Evolutionary conservation across 2,797 vertebrate species (phyloP).

Genomic region (Chelonia mydas): DNA sequence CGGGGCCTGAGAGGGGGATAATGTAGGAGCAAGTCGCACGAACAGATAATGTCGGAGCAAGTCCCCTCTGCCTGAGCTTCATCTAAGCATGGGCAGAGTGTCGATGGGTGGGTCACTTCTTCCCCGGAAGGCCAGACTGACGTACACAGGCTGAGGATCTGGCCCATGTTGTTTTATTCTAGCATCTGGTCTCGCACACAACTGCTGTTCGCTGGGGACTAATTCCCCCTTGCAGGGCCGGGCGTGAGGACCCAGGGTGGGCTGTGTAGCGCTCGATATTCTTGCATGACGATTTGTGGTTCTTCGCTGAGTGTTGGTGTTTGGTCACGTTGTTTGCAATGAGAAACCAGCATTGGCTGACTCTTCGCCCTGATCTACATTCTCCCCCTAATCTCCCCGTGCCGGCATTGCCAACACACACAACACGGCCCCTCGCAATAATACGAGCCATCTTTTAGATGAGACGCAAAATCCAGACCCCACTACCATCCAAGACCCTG

Average conservation of each 20-base stretch:
- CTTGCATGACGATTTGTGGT: too few species aligned
- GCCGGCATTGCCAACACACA: background rate
- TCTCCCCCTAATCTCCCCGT: constrained; percentile 44
- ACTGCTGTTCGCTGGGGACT: too few species aligned
- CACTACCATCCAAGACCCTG: background rate
- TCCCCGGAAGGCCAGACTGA: too few species aligned
- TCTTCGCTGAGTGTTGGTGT: accelerated
- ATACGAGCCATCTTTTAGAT: background rate
- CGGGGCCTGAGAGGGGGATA: too few species aligned
- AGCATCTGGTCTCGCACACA: background rate
- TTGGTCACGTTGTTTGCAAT: accelerated
- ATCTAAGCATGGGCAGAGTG: too few species aligned
- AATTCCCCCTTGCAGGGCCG: too few species aligned
- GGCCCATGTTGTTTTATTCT: background rate
- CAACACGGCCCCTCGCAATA: background rate
- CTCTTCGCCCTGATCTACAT: constrained; percentile 49
- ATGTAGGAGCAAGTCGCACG: too few species aligned
- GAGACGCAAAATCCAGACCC: accelerated
- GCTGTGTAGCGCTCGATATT: accelerated
- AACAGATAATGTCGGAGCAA: too few species aligned
- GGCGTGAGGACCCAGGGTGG: too few species aligned
- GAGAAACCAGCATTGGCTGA: constrained; percentile 31
- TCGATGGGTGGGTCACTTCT: too few species aligned
- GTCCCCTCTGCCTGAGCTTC: too few species aligned
- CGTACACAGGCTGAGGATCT: accelerated